Evolutionary conservation across 2,888 invertebrate genomes (phyloP), one percentile per base, ranked within the genome.

Genomic region (Leptinotarsa tumamoca): DNA sequence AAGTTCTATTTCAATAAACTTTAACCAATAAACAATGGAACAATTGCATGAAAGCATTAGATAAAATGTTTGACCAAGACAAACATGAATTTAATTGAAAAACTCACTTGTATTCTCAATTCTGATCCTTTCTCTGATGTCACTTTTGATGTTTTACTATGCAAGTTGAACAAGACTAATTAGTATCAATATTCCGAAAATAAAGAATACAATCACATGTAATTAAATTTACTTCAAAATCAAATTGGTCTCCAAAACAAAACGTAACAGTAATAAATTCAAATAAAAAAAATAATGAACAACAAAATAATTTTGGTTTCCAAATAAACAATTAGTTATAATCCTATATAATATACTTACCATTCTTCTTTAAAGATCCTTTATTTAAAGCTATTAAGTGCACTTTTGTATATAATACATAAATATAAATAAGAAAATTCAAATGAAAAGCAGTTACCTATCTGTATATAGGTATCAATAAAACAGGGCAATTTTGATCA

Each of bases 301-400:
- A 63, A 43, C 63, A 18, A 63, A 63, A 17, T 58, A 63, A 63
- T 63, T 43, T 7, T 33, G 33, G 17, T 27, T 23, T 43, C 43
- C 1, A 43, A 33, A 33, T 33, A 33, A 33, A 33, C 33, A 10
- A 10, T 33, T 27, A 27, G 5, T 27, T 33, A 33, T 33, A 1
- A 33, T 33, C 7, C 33, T 33, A 33, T 33, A 23, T 23, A 23
- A 21, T 58, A 58, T 58, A 21, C 23, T 56, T 56, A 5, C 10
- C 56, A 23, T 58, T 43, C 14, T 14, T 58, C 23, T 63, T 63
- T 33, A 63, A 5, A 33, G 17, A 18, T n/a, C 33, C 27, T 33
- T 63, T 13, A 63, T 63, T 63, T 63, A 63, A 63, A 63, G 63
- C 63, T 33, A 33, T 63, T 63, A 63, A 63, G 63, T 63, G 63